These are phyloP conservation scores for Girardia tigrina DNA, from an alignment of 2,888 invertebrate genomes.

Conservation along the genomic window DNA sequence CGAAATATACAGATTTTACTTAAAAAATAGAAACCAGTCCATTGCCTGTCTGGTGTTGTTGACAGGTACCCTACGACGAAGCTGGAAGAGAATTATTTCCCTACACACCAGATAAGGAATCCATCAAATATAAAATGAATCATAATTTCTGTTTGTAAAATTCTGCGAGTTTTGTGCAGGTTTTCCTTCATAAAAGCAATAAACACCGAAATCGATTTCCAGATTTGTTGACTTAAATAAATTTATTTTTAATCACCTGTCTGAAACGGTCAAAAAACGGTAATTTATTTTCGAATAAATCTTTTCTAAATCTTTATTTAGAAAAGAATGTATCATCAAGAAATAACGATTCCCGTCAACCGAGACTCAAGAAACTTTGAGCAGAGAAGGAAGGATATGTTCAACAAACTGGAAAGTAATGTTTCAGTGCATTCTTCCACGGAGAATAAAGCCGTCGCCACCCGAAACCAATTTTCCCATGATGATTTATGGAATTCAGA, in stretches of 20 bases:
- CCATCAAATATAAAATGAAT: background rate
- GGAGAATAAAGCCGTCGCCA: background rate
- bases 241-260: background rate
- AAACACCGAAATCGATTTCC: background rate
- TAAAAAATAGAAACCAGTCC: background rate
- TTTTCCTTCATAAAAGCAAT: slow-evolving; percentile 4
- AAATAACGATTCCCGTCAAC: slow-evolving; percentile 32
- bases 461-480: background rate
- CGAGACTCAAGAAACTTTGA: slow-evolving; percentile 27
- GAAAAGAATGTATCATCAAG: slow-evolving; percentile 21
- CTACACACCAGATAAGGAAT: slow-evolving; percentile 13
- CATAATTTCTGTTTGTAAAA: background rate
- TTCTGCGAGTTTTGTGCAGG: background rate
- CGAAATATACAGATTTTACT: too few relatives aligned
- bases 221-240: background rate
- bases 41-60: background rate
- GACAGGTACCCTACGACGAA: background rate
- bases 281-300: background rate
- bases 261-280: background rate
- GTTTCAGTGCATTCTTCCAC: background rate
- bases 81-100: background rate
- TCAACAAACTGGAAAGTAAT: slow-evolving; percentile 25
- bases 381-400: slow-evolving; percentile 30
- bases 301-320: background rate
- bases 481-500: slow-evolving; percentile 29